Evolutionary conservation across 2,113 vertebrate genomes (phyloP), one percentile per base, ranked within the genome.

Genomic region (Oryzias woworae): DNA sequence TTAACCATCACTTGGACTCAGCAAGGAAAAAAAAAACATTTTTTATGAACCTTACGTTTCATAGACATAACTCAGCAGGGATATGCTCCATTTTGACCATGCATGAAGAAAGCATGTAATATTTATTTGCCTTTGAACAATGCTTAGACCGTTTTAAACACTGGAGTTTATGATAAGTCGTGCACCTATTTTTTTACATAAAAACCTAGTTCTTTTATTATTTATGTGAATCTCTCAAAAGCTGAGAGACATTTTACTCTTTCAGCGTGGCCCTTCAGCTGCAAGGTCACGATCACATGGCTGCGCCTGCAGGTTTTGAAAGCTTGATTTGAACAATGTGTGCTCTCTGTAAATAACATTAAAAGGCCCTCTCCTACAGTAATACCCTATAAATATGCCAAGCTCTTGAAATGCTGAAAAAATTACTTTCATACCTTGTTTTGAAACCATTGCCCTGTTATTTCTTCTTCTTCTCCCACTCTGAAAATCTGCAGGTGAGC

Each of bases 311-410:
- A 53, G 72, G 79, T 87, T 85, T 81, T 62, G 51, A 78, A 71
- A 73, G 69, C 82, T 75, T 88, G 70, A 89, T 89, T 76, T 58
- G 83, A 90, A 90, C 89, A 90, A 88, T 81, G 73, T 89, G 89
- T 84, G 78, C 83, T 85, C 78, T 85, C 80, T 87, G 87, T 78
- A 89, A 87, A 89, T 83, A 90, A 83, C 76, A 90, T 90, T 83
- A 87, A 86, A 90, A 68, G 85, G 78, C 53, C 75, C 17, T 12
- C 78, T 85, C 51, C 66, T 79, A 66, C 80, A 78, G 79, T 75
- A 88, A 90, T 83, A 80, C 77, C 72, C 76, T 81, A 87, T 90
- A 88, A 89, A 91, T 89, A 89, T 89, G 82, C 83, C 88, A 69
- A 80, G 86, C 77, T 85, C 78, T 80, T 62, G 55, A 89, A 87